Percentiles rank a stretch among this genome's conserved stretches.
Evolutionary conservation across 2,888 invertebrate genomes (phyloP).

Genomic region (Philereme vetulata): DNA sequence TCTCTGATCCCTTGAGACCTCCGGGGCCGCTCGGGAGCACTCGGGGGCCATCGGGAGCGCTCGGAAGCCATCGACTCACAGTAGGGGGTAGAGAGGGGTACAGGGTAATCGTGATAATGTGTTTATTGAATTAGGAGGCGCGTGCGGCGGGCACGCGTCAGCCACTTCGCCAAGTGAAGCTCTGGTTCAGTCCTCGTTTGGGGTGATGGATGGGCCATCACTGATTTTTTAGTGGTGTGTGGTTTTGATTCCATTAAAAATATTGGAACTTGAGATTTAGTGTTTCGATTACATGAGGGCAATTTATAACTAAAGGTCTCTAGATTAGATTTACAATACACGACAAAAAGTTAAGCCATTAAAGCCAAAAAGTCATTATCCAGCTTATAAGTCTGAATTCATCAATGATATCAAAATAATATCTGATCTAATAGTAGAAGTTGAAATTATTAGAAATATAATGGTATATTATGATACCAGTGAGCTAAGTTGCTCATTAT

Average conservation of each 20-base stretch:
- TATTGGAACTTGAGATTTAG: slow-evolving; percentile 26
- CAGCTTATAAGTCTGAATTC: too few relatives aligned
- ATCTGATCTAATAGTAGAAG: too few relatives aligned
- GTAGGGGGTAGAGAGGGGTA: slow-evolving; percentile 66
- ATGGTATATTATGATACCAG: too few relatives aligned
- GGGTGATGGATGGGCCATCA: slow-evolving; percentile 49
- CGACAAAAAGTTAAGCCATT: too few relatives aligned
- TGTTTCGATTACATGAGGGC: slow-evolving; percentile 4
- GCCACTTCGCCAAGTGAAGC: slow-evolving; percentile 45
- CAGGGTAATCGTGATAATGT: slow-evolving; percentile 82
- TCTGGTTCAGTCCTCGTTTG: slow-evolving; percentile 57
- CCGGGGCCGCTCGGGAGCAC: slow-evolving; percentile 27
- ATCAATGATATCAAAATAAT: too few relatives aligned
- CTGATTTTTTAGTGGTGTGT: slow-evolving; percentile 38
- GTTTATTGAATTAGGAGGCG: slow-evolving; percentile 82
- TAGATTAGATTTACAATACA: background rate
- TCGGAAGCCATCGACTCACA: slow-evolving; percentile 52
- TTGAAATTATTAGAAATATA: too few relatives aligned
- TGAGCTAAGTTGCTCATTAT: too few relatives aligned
- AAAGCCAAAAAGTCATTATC: too few relatives aligned
- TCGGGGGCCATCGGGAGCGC: slow-evolving; percentile 50
- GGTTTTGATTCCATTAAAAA: slow-evolving; percentile 34
- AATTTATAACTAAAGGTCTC: background rate
- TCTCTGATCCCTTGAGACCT: slow-evolving; percentile 49
- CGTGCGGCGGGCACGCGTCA: slow-evolving; percentile 73